Base-by-base conservation (phyloP, 2,113 vertebrate genomes). In the Carollia perspicillata region DNA sequence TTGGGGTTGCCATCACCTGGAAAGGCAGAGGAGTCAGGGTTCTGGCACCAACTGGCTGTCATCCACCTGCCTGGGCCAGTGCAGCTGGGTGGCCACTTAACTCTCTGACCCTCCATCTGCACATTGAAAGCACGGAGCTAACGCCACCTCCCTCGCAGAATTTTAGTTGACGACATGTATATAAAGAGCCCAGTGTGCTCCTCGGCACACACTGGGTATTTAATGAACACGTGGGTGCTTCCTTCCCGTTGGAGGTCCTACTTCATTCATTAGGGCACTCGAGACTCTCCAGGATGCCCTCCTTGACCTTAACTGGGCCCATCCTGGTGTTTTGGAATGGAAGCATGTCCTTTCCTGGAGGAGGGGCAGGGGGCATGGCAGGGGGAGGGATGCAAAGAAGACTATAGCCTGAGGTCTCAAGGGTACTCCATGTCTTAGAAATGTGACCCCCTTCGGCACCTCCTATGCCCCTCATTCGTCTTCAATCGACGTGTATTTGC, bases 1-100 rank as follows among this genome's bases (percentile, higher is more conserved):
- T 99, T 99, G 96, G 99, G 99, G 95, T 99, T 99, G 96, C 99
- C 99, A 99, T 99, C 99, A 4, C 99, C 99, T 99, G 98, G 33
- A 71, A 77, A 95, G 63, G 93, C 83, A 95, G 86, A 90, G 95
- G 17, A 81, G 60, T 89, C 78, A 55, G 75, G 72, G 69, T 11
- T n/a, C 49, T 40, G 65, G 22, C 22, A 51, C 55, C 37, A 11
- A 0, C 7, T 23, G 42, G 33, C 33, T 5, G 49, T 30, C 47
- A 23, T 69, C 37, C 16, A 8, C 5, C 22, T 35, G 33, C 0
- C 11, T 33, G 8, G 20, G 49, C 53, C 81, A 66, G 42, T 8
- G 28, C 11, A 51, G 63, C 37, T 47, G 22, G 28, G n/a, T 8
- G 53, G n/a, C 84, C 78, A 51, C 44, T 23, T 8, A 49, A 44